Conservation (phyloP, 1,140 invertebrate species). For the Apis florea region DNA sequence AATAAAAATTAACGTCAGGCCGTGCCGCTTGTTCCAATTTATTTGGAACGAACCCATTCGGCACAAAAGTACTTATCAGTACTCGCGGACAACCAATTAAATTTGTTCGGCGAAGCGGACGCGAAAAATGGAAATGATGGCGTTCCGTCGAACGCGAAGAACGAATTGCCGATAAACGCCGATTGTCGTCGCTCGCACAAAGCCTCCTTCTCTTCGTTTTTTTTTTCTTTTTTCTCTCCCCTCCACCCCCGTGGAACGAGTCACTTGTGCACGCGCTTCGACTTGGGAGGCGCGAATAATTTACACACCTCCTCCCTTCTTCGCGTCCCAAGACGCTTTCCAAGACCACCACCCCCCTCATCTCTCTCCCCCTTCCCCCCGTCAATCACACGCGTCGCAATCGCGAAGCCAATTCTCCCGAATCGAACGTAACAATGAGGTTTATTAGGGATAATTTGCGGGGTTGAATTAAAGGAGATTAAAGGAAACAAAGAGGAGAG, state of each 20-base stretch:
- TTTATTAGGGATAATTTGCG: slow-evolving; percentile 54
- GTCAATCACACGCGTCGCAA: slow-evolving; percentile 50
- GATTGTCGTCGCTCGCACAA: slow-evolving; percentile 44
- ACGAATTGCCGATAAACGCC: slow-evolving; percentile 48
- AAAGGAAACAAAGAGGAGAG: neutral
- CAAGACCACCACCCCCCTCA: neutral
- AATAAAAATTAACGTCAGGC: slow-evolving; percentile 41
- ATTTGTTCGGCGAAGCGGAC: slow-evolving; percentile 56
- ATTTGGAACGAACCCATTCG: slow-evolving; percentile 43
- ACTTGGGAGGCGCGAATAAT: slow-evolving; percentile 46
- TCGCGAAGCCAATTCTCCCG: slow-evolving; percentile 39
- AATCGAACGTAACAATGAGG: slow-evolving; percentile 40
- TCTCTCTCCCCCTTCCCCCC: neutral
- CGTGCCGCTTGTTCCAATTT: slow-evolving; percentile 47
- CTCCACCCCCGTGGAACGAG: neutral
- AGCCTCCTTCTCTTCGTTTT: slow-evolving; percentile 22
- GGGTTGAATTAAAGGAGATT: neutral
- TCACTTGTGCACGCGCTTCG: slow-evolving; percentile 16
- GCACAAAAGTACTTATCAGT: slow-evolving; percentile 57
- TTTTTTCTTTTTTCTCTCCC: neutral
- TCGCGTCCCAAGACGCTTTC: slow-evolving; percentile 33
- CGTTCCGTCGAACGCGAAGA: slow-evolving; percentile 43
- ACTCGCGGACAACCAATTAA: slow-evolving; percentile 56
- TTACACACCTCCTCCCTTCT: slow-evolving; percentile 39
- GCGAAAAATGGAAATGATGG: slow-evolving; percentile 48